Base-by-base conservation (phyloP, 2,797 vertebrate species). In the Heterohyrax brucei region DNA sequence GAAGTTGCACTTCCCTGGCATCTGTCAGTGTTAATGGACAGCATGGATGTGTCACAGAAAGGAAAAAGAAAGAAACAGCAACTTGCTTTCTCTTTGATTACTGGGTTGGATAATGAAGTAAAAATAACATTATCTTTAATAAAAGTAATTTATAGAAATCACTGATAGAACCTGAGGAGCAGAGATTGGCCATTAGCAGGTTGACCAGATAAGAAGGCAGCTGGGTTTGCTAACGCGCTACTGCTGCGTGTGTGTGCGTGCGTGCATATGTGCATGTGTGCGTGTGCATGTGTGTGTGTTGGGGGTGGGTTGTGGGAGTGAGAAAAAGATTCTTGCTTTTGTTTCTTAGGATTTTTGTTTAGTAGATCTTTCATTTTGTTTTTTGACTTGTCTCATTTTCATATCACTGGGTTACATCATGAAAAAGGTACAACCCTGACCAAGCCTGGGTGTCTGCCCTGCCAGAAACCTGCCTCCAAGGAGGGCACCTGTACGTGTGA, bases 91-190 rank as follows among this genome's bases (percentile, higher is more conserved):
- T 96, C 96, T 98, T 98, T 97, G 97, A 98, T 98, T 98, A 93
- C 95, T 97, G 94, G 97, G 92, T 97, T 97, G 94, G 98, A 86
- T 99, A 99, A 99, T 98, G 97, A 98, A 98, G 98, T 98, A 98
- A 98, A 98, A 98, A 98, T 96, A 97, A 97, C 98, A 98, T 98
- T 98, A 98, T 98, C 97, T 92, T 96, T 98, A 97, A 98, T 98
- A 98, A 98, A 98, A 98, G 97, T 98, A 97, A 98, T 98, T 98
- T 98, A 97, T 97, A 98, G 97, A 98, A 97, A 97, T 97, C 95
- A 96, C 82, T 97, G 97, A 97, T 98, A 98, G 97, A 98, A 98
- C 98, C 98, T 97, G 96, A 96, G 97, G 48, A 95, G 86, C 98
- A 98, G 98, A 98, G 94, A 76, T 96, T 97, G 96, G 93, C 97